Base-by-base conservation (phyloP, 2,797 vertebrate genomes). In the Ambastaia sidthimunki region DNA sequence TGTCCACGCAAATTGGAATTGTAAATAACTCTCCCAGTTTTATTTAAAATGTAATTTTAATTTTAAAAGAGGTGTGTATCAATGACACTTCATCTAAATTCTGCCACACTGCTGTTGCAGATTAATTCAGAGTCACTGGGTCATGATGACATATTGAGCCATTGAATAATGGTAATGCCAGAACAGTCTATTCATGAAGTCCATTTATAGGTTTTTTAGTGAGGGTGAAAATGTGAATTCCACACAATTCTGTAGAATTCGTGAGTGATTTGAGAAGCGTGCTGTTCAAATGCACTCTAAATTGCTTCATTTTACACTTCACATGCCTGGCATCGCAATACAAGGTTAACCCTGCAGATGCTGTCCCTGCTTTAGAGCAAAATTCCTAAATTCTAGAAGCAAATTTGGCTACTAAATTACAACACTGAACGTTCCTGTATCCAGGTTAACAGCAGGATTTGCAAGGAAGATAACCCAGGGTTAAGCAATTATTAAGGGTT, bases 1-100 rank as follows among this genome's bases (percentile, higher is more conserved):
- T 7, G 18, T 63, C 34, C 41, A 16, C 31, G 41, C 15, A n/a
- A 19, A 63, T n/a, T 18, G 18, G 15, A 16, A 73, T n/a, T 66
- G 6, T 18, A 62, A 11, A 44, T 7, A 37, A 31, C 9, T 62
- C 21, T 59, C 57, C 74, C 72, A 28, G n/a, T 6, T 18, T 55
- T 73, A 44, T 44, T 80, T 69, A 10, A 50, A 31, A 48, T 47
- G 1, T 54, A 21, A 16, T 41, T 55, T 55, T 31, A 18, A 70
- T 69, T 44, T 44, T 44, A 44, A 44, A 44, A 28, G 3, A 25
- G 54, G 25, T 4, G 21, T 63, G 16, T 72, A 66, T 66, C 71
- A 47, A 69, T 63, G 54, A 28, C 48, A 11, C 18, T 57, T 66
- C n/a, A 66, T 76, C 71, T 57, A 23, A 66, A 48, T 69, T 66